Evolutionary conservation across 2,113 vertebrate species (phyloP), one percentile per base, ranked within the genome.

Genomic region (Chunga burmeisteri): DNA sequence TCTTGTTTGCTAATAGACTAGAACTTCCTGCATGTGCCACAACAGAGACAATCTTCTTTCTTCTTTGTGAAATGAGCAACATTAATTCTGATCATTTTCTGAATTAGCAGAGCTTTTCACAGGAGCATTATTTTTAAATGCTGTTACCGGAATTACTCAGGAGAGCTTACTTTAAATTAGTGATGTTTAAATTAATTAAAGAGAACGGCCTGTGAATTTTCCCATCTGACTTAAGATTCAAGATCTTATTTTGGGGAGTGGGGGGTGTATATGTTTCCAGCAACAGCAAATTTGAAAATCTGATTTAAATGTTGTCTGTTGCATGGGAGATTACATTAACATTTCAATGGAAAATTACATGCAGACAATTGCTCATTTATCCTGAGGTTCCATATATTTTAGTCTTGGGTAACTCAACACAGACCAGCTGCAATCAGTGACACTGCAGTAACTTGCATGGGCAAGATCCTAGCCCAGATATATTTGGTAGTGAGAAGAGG

Each of bases 141-240:
- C 70, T 94, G 82, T 95, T 97, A 83, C 90, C 0, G 0, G 67
- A 95, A 96, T 97, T 95, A 95, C 90, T 96, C 95, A 90, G 72
- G 86, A 97, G 94, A 96, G 29, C 83, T 94, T 88, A 73, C 63
- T 82, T 97, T 94, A 95, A 93, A 97, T 95, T 85, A 95, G 74
- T 87, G 70, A 94, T 84, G 85, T 94, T 96, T 94, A 95, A 93
- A 94, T 92, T 96, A 97, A 97, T 96, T 96, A 97, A 91, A 92
- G 85, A 85, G 50, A 95, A 81, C 5, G 0, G 89, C 53, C 81
- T 95, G 70, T 86, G 94, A 95, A 93, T 94, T 93, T 96, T 96
- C 93, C 78, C 86, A 75, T 72, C 78, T 74, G 73, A 94, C 21
- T 94, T 92, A 86, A 82, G 55, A 95, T 85, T 81, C 36, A 67